These are phyloP conservation scores for Agonopterix arenella DNA, from an alignment of 2,888 invertebrate genomes.

Conservation along the genomic window DNA sequence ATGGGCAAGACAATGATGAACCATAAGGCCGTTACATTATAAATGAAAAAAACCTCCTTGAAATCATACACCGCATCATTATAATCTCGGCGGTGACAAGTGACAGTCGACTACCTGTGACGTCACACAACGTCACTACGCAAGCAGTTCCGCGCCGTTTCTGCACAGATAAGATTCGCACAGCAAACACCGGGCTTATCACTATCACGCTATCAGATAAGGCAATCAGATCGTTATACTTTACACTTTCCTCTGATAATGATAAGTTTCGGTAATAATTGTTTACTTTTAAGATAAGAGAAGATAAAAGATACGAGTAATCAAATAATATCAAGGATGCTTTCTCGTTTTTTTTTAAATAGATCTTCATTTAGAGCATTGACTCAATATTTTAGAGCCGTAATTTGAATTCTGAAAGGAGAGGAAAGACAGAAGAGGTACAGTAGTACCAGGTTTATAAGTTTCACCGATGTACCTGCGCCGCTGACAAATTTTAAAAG, in stretches of 20 bases:
- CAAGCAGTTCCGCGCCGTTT: not conserved
- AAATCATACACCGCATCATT: not conserved
- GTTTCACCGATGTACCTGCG: too few species aligned
- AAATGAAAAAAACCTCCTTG: too few species aligned
- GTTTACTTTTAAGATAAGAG: not conserved
- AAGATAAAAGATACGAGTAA: not conserved
- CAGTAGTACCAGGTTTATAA: too few species aligned
- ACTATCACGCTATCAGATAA: constrained; percentile 2
- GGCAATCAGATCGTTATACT: constrained; percentile 10
- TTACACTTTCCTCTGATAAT: constrained; percentile 5
- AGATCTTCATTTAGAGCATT: too few species aligned
- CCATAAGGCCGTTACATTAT: too few species aligned
- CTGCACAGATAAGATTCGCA: not conserved
- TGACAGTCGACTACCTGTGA: not conserved
- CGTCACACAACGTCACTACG: constrained; percentile 1
- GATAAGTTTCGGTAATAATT: constrained; percentile 8
- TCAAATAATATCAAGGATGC: too few species aligned
- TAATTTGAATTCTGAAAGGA: too few species aligned
- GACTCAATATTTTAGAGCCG: too few species aligned
- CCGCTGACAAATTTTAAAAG: too few species aligned
- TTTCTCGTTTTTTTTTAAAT: too few species aligned
- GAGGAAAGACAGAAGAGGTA: too few species aligned
- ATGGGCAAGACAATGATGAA: too few species aligned
- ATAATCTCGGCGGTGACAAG: not conserved
- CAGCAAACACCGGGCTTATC: not conserved